Conservation (phyloP, 2,113 vertebrate species). For the Vanacampus margaritifer region DNA sequence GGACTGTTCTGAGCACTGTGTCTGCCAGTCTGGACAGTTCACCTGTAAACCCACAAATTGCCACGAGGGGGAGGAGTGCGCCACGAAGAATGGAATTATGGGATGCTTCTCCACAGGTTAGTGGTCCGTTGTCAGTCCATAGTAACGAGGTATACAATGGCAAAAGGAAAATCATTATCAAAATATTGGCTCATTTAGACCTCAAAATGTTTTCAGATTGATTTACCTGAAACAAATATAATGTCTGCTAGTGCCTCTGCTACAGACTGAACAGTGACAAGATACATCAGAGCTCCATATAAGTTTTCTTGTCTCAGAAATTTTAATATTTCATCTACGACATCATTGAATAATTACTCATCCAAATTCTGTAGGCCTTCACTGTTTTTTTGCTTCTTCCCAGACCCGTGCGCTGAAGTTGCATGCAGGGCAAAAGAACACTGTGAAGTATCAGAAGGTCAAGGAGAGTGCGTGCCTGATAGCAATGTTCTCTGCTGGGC, state of each 20-base stretch:
- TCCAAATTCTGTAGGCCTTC: not conserved
- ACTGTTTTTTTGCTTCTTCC: not conserved
- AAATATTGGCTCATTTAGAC: too few species aligned
- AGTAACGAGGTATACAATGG: not conserved
- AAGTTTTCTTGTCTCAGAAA: too few species aligned
- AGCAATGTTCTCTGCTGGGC: constrained; percentile 13
- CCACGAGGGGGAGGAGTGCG: constrained; percentile 13
- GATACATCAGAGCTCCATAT: too few species aligned
- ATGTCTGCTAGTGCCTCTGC: too few species aligned
- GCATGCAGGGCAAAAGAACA: constrained; percentile 24
- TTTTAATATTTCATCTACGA: too few species aligned
- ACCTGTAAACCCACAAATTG: constrained; percentile 13
- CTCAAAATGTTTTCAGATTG: too few species aligned
- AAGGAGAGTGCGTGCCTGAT: constrained; percentile 19
- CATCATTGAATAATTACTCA: not conserved
- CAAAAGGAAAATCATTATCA: too few species aligned
- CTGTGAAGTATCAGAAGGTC: constrained; percentile 11
- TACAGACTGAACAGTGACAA: too few species aligned
- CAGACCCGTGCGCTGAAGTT: constrained; percentile 22
- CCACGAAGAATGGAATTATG: constrained; percentile 7
- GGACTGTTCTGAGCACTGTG: constrained; percentile 19
- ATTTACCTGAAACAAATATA: too few species aligned
- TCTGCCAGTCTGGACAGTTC: constrained; percentile 17
- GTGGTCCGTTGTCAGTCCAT: not conserved
- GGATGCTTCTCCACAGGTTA: constrained; percentile 20